Evolutionary conservation across 2,797 vertebrate genomes (phyloP), one percentile per base, ranked within the genome.

Genomic region (Iguana delicatissima): DNA sequence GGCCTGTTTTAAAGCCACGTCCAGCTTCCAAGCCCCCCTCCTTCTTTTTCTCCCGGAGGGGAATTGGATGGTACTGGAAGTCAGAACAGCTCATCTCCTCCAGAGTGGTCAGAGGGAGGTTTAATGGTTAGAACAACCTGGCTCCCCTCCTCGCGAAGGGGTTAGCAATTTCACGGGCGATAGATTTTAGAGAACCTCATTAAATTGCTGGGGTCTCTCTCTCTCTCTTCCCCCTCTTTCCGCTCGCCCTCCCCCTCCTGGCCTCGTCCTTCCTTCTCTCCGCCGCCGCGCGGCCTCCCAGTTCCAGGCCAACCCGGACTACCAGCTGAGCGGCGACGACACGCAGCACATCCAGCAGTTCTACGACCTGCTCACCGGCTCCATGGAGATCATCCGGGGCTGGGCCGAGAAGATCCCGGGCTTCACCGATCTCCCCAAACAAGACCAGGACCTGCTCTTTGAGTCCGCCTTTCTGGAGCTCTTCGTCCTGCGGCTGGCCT

Each of bases 251-350:
- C 22, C 55, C 14, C 42, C 7, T 22, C 16, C 29, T 8, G 46
- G 32, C 32, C 8, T 32, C 22, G 8, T 16, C 5, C 62, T 4
- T 38, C 55, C 46, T 35, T 20, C 18, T n/a, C 42, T 26, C 26
- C 81, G 6, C n/a, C 8, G 16, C 0, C 77, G 1, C 77, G 7
- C 6, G 16, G 35, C 96, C 98, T 98, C 98, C 98, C 98, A 99
- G 99, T 99, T 99, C 97, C 99, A 99, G 97, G 98, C 99, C n/a
- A 99, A 98, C 98, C 98, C 99, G 95, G 99, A 99, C 97, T 99
- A 98, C 98, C 99, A 99, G 97, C 97, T 99, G 98, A 98, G 98
- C 95, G 99, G 99, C 93, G 99, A 99, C 93, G 99, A 99, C 98
- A 99, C 99, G 77, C 99, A 99, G 96, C 99, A 99, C 95, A 99